Evolutionary conservation across 2,113 vertebrate species (phyloP), one percentile per base, ranked within the genome.

Genomic region (Engraulis encrasicolus): DNA sequence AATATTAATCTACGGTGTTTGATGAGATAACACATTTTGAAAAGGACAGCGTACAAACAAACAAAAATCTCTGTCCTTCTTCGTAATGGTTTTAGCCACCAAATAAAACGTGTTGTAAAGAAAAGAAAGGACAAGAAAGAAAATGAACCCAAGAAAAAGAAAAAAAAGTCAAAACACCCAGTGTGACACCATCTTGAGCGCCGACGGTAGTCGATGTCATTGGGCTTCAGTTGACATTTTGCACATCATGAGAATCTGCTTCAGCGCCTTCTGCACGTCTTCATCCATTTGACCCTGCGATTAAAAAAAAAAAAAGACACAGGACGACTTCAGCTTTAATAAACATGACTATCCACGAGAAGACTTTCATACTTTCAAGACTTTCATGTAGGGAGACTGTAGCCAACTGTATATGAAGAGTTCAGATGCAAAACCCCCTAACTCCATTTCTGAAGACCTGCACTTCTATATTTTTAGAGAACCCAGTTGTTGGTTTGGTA

Each of bases 261-360:
- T 98, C 89, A 99, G 94, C 81, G 99, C 97, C 91, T 97, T 99
- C 91, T 99, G 98, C 58, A 99, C 98, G 49, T 99, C 98, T 95
- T 99, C 98, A 92, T 99, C 98, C 98, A 99, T 99, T 88, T 99
- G 98, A 90, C 98, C 98, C 98, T 99, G 90, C 85, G n/a, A n/a
- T n/a, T n/a, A n/a, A n/a, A n/a, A n/a, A n/a, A n/a, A n/a, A n/a
- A 88, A 48, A 36, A 9, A 48, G 11, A 88, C 52, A 81, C 48
- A 36, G 18, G 14, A 38, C 11, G 38, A 50, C 40, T 19, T 71
- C 2, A 71, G 31, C 3, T n/a, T n/a, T n/a, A n/a, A n/a, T n/a
- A n/a, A n/a, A n/a, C n/a, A n/a, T n/a, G n/a, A n/a, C n/a, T n/a
- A n/a, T n/a, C n/a, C n/a, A n/a, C n/a, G n/a, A n/a, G n/a, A n/a